These are phyloP conservation scores for Casuarius casuarius DNA, from an alignment of 2,113 vertebrate species.

Conservation along the genomic window DNA sequence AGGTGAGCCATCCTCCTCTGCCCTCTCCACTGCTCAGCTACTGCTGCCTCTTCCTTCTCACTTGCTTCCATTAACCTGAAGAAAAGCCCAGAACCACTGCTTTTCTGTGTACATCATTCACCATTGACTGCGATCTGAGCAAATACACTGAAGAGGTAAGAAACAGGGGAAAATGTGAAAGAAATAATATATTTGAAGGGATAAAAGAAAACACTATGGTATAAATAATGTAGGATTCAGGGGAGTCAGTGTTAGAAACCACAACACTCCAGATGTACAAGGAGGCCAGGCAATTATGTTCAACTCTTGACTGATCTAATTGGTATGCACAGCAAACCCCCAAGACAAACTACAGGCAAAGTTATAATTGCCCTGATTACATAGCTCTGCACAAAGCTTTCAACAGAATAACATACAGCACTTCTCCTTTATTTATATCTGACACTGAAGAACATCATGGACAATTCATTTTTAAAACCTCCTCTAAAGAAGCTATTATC, in stretches of 20 bases:
- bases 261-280: background rate
- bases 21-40: background rate
- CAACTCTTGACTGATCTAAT: constrained; percentile 40
- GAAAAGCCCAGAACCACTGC: background rate
- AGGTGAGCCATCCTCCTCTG: background rate
- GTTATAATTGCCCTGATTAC: constrained; percentile 61
- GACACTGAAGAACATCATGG: constrained; percentile 18
- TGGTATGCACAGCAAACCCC: constrained; percentile 33
- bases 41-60: background rate
- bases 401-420: constrained; percentile 15
- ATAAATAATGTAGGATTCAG: background rate
- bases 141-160: background rate
- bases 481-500: constrained; percentile 7
- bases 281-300: background rate
- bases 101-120: background rate
- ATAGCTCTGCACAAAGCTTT: constrained; percentile 31
- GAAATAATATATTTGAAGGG: background rate
- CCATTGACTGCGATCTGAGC: background rate
- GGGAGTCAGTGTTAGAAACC: background rate
- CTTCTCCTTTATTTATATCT: constrained; percentile 55
- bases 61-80: background rate
- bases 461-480: constrained; percentile 49
- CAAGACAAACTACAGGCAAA: constrained; percentile 29
- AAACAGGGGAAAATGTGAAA: background rate
- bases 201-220: background rate